Evolutionary conservation across 92 coral and sea anemone genomes (phyloP), one percentile per base, ranked within the genome.

Genomic region (Hydrozoanthus gracilis): DNA sequence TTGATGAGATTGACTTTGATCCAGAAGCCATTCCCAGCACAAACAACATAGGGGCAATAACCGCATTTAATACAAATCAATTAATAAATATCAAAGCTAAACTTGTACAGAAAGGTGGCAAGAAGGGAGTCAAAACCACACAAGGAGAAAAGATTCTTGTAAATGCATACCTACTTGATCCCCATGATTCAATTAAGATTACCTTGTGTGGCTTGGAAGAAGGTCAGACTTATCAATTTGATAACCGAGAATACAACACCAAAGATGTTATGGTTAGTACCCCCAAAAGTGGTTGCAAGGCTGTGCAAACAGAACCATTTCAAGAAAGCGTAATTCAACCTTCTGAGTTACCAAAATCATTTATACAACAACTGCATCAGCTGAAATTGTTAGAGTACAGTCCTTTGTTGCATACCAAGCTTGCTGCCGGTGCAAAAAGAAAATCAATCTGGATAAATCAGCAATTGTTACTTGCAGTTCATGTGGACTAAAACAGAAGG

Each of bases 401-500:
- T 69, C 78, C 70, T 83, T 83, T 47, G 39, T 62, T 50, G 87
- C 79, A 83, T 83, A 83, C 50, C 77, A 83, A 6, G 79, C 87
- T 20, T 83, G 70, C 6, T 83, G 77, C 87, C 79, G 67, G 51
- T 71, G 71, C 69, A 83, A 83, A 68, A 69, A 70, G 76, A 56
- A 27, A 7, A 82, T 51, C 84, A 64, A 14, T 64, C 87, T 71
- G 71, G 86, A 84, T 16, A 84, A 84, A 84, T 84, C 87, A 46
- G 20, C 87, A 84, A 66, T 71, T 67, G 8, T 71, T 71, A 17
- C 78, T 84, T 84, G 87, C 56, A 84, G 56, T 20, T 15, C 87
- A 39, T 84, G 80, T 84, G 87, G 80, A 61, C 87, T 84, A 84
- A 71, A 71, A 48, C 79, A 84, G 80, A 84, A 71, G 56, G 64